Conservation (phyloP, 2,888 invertebrate species). For the Bugulina stolonifera region DNA sequence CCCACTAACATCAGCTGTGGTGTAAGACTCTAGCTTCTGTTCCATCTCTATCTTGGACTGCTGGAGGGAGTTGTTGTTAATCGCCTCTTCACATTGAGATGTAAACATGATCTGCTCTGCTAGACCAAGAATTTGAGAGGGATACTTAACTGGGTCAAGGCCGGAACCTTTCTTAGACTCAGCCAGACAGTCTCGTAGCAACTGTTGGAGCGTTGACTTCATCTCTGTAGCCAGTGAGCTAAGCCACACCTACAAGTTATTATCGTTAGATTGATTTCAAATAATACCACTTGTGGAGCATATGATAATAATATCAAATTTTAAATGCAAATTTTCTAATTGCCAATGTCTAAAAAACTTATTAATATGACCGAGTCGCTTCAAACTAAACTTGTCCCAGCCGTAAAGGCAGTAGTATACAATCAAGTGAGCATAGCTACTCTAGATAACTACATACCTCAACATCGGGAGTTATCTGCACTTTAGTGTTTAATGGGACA, state of each 20-base stretch:
- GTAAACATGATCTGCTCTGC: conserved; percentile 80
- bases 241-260: conserved; percentile 63
- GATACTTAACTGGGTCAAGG: conserved; percentile 63
- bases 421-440: too few relatives aligned
- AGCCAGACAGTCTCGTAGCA: conserved; percentile 61
- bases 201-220: conserved; percentile 67
- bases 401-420: too few relatives aligned
- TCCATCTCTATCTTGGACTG: conserved; percentile 48
- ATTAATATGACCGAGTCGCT: too few relatives aligned
- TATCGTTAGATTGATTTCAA: too few relatives aligned
- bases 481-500: conserved; percentile 64
- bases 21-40: conserved; percentile 54
- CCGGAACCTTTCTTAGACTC: conserved; percentile 49
- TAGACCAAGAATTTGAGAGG: conserved; percentile 75
- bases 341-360: too few relatives aligned
- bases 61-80: conserved; percentile 58
- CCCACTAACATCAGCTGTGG: conserved; percentile 33
- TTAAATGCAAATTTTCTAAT: too few relatives aligned
- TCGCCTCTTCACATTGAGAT: conserved; percentile 73
- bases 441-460: conserved; percentile 68
- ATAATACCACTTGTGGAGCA: too few relatives aligned
- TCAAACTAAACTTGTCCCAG: too few relatives aligned
- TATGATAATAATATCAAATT: too few relatives aligned
- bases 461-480: conserved; percentile 69
- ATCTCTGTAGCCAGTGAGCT: conserved; percentile 75